Conservation (phyloP, 2,888 invertebrate species). For the Drosophila lutescens region DNA sequence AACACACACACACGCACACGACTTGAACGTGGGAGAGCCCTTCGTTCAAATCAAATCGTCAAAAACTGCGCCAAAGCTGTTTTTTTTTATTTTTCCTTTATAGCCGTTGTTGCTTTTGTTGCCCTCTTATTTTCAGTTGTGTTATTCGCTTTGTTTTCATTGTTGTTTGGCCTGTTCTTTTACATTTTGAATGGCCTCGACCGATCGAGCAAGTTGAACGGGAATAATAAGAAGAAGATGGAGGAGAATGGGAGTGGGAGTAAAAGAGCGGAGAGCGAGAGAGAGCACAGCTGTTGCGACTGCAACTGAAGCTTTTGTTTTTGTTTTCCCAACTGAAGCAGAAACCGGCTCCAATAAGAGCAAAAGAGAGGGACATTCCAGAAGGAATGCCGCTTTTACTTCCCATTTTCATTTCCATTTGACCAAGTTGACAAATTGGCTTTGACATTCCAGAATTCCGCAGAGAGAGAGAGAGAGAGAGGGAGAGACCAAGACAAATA, state of each 20-base stretch:
- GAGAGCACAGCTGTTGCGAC: slow-evolving; percentile 33
- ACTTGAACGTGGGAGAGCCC: slow-evolving; percentile 76
- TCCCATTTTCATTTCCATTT: slow-evolving; percentile 23
- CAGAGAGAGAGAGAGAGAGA: neutral
- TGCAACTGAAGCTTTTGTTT: slow-evolving; percentile 18
- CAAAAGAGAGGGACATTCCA: neutral
- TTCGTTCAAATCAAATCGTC: slow-evolving; percentile 39
- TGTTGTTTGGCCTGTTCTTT: slow-evolving; percentile 14
- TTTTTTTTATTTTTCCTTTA: slow-evolving; percentile 38
- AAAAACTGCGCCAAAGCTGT: slow-evolving; percentile 54
- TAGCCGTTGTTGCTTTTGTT: slow-evolving; percentile 16
- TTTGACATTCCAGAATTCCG: slow-evolving; percentile 22
- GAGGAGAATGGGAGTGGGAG: neutral
- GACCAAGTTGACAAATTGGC: slow-evolving; percentile 38
- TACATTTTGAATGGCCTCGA: slow-evolving; percentile 61
- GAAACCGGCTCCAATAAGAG: slow-evolving; percentile 28
- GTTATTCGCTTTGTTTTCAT: slow-evolving; percentile 32
- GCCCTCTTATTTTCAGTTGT: slow-evolving; percentile 36
- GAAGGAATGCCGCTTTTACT: slow-evolving; percentile 15
- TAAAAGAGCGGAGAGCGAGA: slow-evolving; percentile 17
- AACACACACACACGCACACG: neutral
- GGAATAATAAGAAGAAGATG: neutral
- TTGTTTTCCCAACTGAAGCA: slow-evolving; percentile 30
- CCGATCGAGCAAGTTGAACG: slow-evolving; percentile 46
- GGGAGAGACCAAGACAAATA: slow-evolving; percentile 42